These are phyloP conservation scores for Nemurella pictetii DNA, from an alignment of 2,888 invertebrate genomes.

Conservation along the genomic window DNA sequence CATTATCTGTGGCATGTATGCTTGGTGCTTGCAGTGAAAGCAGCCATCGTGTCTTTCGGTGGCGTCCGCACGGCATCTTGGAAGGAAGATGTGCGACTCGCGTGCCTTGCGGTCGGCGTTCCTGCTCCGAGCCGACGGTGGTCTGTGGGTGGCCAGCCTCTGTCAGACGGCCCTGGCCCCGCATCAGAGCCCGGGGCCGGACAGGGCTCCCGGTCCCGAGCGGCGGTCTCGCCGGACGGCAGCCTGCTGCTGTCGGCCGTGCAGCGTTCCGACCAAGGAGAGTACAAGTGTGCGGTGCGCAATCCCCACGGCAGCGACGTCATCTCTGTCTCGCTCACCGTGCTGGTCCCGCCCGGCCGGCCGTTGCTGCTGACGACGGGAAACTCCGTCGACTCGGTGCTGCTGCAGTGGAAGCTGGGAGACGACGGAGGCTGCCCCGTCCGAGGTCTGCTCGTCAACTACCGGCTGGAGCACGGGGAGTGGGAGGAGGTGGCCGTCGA, in stretches of 20 bases:
- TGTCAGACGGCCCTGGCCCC: slow-evolving; percentile 18
- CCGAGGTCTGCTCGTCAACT: slow-evolving; percentile 47
- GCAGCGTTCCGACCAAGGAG: slow-evolving; percentile 46
- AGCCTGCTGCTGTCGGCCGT: slow-evolving; percentile 44
- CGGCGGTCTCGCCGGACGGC: slow-evolving; percentile 41
- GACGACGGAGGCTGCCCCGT: slow-evolving; percentile 48
- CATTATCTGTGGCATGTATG: too few species aligned
- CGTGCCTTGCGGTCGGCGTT: slow-evolving; percentile 46
- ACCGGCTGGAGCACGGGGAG: slow-evolving; percentile 47
- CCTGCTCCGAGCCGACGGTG: slow-evolving; percentile 45
- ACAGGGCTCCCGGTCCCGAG: neutral
- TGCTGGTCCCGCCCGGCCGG: slow-evolving; percentile 48
- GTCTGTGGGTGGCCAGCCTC: slow-evolving; percentile 32
- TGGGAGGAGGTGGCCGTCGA: slow-evolving; percentile 47
- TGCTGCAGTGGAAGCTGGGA: slow-evolving; percentile 49
- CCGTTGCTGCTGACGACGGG: slow-evolving; percentile 47
- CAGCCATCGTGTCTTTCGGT: slow-evolving; percentile 48
- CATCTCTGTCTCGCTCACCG: slow-evolving; percentile 45
- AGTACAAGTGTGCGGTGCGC: slow-evolving; percentile 46
- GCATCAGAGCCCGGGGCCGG: neutral
- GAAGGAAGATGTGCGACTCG: slow-evolving; percentile 45
- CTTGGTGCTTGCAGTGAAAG: slow-evolving; percentile 43
- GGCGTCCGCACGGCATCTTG: slow-evolving; percentile 45
- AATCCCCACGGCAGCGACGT: slow-evolving; percentile 44
- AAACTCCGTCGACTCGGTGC: slow-evolving; percentile 45